A percentile compares a stretch with the other conserved stretches of the same genome.
Evolutionary conservation across 2,797 vertebrate genomes (phyloP).

Genomic region (Sphaeramia orbicularis): DNA sequence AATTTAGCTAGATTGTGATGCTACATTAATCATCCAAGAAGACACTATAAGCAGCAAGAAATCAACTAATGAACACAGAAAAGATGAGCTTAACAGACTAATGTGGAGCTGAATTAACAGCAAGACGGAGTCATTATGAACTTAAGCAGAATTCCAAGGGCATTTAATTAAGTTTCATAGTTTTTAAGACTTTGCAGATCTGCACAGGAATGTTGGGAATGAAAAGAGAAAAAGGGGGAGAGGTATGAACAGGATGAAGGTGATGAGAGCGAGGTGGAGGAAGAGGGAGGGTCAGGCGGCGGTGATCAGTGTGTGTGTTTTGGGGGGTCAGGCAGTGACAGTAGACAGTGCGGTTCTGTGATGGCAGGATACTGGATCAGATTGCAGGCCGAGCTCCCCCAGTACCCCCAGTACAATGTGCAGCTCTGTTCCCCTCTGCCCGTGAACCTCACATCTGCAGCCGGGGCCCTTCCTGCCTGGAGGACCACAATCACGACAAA

Average conservation of each 20-base stretch:
- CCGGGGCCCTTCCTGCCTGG: conserved; percentile 75
- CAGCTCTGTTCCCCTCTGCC: conserved; percentile 72
- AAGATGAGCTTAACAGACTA: not conserved
- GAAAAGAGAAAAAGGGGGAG: conserved; percentile 14
- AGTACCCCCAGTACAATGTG: conserved; percentile 78
- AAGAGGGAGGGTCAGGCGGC: conserved; percentile 39
- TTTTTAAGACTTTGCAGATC: conserved; percentile 25
- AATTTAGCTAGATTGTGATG: conserved; percentile 1
- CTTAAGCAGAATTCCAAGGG: not conserved
- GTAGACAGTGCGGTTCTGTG: conserved; percentile 70
- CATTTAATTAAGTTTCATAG: not conserved
- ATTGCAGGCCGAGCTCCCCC: conserved; percentile 71
- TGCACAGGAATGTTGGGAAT: conserved; percentile 48
- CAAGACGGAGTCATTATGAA: too few relatives aligned
- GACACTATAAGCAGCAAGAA: too few relatives aligned
- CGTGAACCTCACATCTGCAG: conserved; percentile 68
- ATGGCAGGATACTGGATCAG: conserved; percentile 77
- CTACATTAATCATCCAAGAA: conserved; percentile 13
- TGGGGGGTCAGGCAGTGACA: conserved; percentile 57
- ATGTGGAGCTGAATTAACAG: not conserved
- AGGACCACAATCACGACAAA: conserved; percentile 75
- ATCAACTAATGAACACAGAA: not conserved
- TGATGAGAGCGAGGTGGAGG: conserved; percentile 13
- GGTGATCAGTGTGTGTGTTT: conserved; percentile 25
- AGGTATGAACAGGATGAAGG: conserved; percentile 14